Evolutionary conservation across 2,797 vertebrate species (phyloP).

Genomic region (Betta splendens): DNA sequence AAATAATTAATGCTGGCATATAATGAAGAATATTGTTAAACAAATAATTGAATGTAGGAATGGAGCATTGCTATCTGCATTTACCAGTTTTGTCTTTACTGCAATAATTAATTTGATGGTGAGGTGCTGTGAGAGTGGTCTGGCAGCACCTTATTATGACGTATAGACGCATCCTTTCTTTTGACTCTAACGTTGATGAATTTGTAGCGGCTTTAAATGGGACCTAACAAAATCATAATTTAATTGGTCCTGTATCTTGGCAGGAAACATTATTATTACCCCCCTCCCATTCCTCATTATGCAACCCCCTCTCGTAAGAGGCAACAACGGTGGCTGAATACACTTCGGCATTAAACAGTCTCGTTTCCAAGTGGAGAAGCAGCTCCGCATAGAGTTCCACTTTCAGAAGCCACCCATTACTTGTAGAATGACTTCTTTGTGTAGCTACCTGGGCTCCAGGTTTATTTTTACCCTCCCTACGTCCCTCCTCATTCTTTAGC

Average conservation of each 20-base stretch:
- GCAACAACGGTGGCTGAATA: conserved; percentile 32
- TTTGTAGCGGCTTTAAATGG: conserved; percentile 8
- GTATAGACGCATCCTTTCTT: conserved; percentile 19
- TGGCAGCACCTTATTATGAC: conserved; percentile 25
- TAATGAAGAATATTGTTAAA: too few relatives aligned
- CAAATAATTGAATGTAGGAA: conserved; percentile 29
- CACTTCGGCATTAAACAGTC: conserved; percentile 56
- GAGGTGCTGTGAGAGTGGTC: conserved; percentile 10
- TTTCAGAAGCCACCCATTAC: conserved; percentile 90
- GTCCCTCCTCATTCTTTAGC: conserved; percentile 95
- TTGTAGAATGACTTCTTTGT: conserved; percentile 86
- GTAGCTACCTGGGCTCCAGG: conserved; percentile 86
- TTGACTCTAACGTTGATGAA: conserved; percentile 11
- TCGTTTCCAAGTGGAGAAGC: conserved; percentile 61
- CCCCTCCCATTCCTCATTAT: conserved; percentile 26
- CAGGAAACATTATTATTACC: conserved; percentile 15
- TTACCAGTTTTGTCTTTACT: conserved; percentile 8
- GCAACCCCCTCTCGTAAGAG: conserved; percentile 30
- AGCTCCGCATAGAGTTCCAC: conserved; percentile 80
- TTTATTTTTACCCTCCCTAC: conserved; percentile 95
- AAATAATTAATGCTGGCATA: too few relatives aligned
- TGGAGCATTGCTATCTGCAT: conserved; percentile 1
- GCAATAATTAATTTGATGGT: conserved; percentile 39
- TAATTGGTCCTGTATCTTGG: conserved; percentile 33
- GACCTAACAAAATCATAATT: conserved; percentile 27